Conservation (phyloP, 2,797 vertebrate genomes). For the Oreortyx pictus region DNA sequence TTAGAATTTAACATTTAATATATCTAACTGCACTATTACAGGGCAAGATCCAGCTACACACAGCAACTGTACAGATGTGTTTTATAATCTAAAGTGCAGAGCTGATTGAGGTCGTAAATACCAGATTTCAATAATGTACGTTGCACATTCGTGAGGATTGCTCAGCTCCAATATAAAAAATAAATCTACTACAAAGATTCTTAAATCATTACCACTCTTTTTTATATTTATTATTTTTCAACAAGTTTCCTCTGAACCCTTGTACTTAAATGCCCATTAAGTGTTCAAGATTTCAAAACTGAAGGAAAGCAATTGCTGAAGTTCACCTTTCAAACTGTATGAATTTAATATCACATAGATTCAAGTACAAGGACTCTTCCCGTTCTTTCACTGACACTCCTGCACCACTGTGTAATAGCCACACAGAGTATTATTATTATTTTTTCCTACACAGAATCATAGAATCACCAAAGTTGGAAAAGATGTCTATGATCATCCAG, state of each 20-base stretch:
- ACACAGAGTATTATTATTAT: background rate
- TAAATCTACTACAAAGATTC: background rate
- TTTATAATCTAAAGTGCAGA: background rate
- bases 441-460: background rate
- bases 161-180: background rate
- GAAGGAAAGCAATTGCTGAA: background rate
- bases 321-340: background rate
- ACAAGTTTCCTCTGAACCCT: background rate
- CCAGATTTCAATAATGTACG: background rate
- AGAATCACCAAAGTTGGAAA: too few species aligned
- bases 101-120: background rate
- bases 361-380: background rate
- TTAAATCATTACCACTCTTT: background rate
- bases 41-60: constrained; percentile 6
- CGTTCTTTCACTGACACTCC: background rate
- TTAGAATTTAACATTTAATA: constrained; percentile 55
- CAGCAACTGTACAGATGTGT: background rate
- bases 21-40: constrained; percentile 24
- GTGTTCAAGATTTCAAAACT: background rate
- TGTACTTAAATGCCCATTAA: background rate
- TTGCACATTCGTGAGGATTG: background rate
- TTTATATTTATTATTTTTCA: background rate
- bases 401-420: background rate
- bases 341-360: background rate
- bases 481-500: too few species aligned